Evolutionary conservation across 2,797 vertebrate species (phyloP), one percentile per base, ranked within the genome.

Genomic region (Malacoctenus gilli): DNA sequence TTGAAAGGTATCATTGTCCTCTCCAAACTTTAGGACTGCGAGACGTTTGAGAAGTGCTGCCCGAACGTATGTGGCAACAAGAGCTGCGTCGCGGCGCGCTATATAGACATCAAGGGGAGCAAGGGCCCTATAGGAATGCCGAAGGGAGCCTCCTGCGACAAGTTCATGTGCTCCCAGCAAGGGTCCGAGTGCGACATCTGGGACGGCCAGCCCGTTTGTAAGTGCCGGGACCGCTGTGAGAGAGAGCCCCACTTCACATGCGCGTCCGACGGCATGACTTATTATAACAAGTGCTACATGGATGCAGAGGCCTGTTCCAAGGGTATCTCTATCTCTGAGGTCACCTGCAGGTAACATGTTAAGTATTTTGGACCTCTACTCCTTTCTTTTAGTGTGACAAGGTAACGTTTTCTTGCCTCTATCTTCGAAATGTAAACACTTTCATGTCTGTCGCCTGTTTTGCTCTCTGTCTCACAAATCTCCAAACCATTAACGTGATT

Each of bases 241-340:
- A 93, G 95, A 70, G 96, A 99, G 59, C 97, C 97, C 0, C 95
- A 94, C 75, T 99, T 99, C 77, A 99, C 96, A 2, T 99, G 97
- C 0, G 97, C 97, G n/a, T 99, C 97, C 0, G 97, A 99, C 0
- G 97, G 97, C 61, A 95, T 99, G 90, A 99, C 96, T 22, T 99
- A 99, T 82, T 99, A 99, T 75, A 99, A 98, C 85, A 98, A 95
- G 86, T 99, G 97, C 85, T 99, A 96, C 91, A 96, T 99, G 97
- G 96, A 99, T 1, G 97, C 97, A 0, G 97, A 99, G 83, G 97
- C 97, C 64, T 99, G 97, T 72, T 93, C 95, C 75, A 97, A 95
- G 82, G 96, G 95, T 59, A 91, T 96, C 75, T 93, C 94, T 0
- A 91, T 99, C 75, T 93, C 93, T 0, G 94, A 97, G 10, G 96